Percentiles rank a stretch among this genome's conserved stretches.
These are phyloP conservation scores for Sarcophaga rosellei DNA, from an alignment of 2,888 invertebrate species.

Conservation along the genomic window DNA sequence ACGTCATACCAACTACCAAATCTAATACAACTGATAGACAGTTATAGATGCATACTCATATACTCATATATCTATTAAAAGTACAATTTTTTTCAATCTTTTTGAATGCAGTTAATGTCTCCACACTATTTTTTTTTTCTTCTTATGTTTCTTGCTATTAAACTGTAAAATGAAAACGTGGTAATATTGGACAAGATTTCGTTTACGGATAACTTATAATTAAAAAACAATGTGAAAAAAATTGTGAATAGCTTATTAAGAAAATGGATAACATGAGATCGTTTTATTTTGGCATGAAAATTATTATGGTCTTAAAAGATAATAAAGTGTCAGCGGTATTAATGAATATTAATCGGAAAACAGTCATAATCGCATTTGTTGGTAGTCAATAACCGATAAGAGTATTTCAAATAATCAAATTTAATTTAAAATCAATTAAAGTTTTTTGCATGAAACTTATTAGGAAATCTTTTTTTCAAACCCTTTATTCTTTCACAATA, in stretches of 20 bases:
- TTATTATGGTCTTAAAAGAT: background rate
- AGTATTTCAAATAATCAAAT: background rate
- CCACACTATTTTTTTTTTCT: background rate
- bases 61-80: constrained; percentile 20
- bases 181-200: constrained; percentile 49
- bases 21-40: background rate
- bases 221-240: constrained; percentile 4
- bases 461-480: no score
- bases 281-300: background rate
- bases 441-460: no score
- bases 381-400: background rate
- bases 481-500: no score
- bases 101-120: constrained; percentile 14
- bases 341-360: background rate
- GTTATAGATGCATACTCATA: constrained; percentile 1
- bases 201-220: constrained; percentile 43
- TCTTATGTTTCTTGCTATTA: constrained; percentile 7
- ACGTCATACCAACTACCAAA: constrained; percentile 3
- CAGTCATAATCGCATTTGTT: background rate
- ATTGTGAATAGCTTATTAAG: constrained; percentile 30
- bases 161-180: constrained; percentile 17
- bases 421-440: background rate
- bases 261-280: constrained; percentile 5
- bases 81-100: background rate
- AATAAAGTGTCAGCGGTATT: background rate